Base-by-base conservation (phyloP, 2,888 invertebrate species). In the Cybosia mesomella region DNA sequence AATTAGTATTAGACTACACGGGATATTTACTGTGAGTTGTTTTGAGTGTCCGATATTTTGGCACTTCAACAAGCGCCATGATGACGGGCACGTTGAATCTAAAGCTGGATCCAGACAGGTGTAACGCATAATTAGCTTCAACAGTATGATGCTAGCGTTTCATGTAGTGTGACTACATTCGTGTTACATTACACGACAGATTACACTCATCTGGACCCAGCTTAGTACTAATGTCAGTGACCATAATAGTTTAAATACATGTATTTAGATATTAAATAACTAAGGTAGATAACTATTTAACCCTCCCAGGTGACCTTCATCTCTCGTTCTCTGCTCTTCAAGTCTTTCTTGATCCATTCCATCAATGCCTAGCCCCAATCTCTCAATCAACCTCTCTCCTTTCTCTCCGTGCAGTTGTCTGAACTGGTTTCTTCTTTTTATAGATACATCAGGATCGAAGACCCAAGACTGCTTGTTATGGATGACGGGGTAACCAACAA, bases 391-490 rank as follows among this genome's bases (percentile, higher is more conserved):
- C 68, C 95, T 95, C 71, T 96, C 96, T 2, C 96, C 97, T 73
- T 95, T 95, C 70, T 93, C 92, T 0, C 97, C 97, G 82, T 97
- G 96, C 2, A 96, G 80, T 71, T 94, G 95, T 72, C 96, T 95
- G 82, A 96, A 97, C 71, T 95, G 95, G 64, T 90, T 95, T 58
- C 96, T 92, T 67, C 97, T 93, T 73, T 96, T 93, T 71, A 94
- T 83, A 0, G 96, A 95, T 0, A 96, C 92, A 21, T 97, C 96
- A 0, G 97, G 97, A 85, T 97, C 96, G 75, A 97, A 96, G 34
- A 95, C 87, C 96, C 96, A 97, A 2, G 89, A 85, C 21, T 95
- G 94, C 67, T 92, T 87, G 77, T 96, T 92, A 75, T 97, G 96
- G 34, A 96, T 87, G 0, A 95, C 90, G 0, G 97, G 97, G 70